These are phyloP conservation scores for Ochotona princeps DNA, from an alignment of 2,113 vertebrate species.

Conservation along the genomic window DNA sequence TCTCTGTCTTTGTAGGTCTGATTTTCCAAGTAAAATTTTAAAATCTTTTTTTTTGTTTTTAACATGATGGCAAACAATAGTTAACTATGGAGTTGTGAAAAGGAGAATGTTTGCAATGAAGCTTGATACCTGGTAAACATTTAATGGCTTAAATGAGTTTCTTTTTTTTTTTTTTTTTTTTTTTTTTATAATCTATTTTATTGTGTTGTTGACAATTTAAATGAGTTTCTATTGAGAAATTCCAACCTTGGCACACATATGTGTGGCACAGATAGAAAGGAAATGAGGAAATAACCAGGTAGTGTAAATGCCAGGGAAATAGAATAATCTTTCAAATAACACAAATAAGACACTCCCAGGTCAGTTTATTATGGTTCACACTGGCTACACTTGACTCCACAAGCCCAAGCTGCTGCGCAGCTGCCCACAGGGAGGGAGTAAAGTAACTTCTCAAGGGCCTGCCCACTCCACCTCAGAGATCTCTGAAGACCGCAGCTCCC, in stretches of 20 bases:
- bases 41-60: too few species aligned
- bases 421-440: neutral
- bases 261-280: neutral
- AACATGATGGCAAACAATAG: too few species aligned
- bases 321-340: neutral
- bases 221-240: neutral
- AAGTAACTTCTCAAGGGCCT: neutral
- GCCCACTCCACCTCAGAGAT: neutral
- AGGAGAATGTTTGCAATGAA: neutral
- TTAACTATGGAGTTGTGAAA: neutral
- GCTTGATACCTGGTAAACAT: neutral
- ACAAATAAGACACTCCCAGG: neutral
- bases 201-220: too few species aligned
- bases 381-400: neutral
- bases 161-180: too few species aligned
- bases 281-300: neutral
- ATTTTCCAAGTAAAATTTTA: too few species aligned
- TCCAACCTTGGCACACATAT: neutral
- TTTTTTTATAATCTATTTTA: too few species aligned
- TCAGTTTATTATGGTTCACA: neutral
- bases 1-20: too few species aligned
- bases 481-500: neutral
- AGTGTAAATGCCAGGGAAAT: neutral
- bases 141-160: neutral
- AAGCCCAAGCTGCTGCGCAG: neutral